Base-by-base conservation (phyloP, 2,113 vertebrate species). In the Gallinago paraguaiae region DNA sequence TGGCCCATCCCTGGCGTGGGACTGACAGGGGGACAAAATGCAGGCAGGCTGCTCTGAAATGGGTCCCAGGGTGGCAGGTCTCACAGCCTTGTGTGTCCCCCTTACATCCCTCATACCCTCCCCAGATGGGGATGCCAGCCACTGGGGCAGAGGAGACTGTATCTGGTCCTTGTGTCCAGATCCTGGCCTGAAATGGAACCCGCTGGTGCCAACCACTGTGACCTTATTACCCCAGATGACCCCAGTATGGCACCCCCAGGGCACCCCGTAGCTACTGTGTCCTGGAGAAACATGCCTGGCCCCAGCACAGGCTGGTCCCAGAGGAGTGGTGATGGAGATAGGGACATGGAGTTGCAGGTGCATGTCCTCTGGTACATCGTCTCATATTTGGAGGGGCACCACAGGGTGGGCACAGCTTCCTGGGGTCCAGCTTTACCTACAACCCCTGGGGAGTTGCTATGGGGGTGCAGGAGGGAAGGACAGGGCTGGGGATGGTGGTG, bases 141-240 rank as follows among this genome's bases (percentile, higher is more conserved):
- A 18, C 31, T 1, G 3, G 13, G 54, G 22, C 31, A 88, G 22
- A 79, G 59, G 30, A 87, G 6, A 2, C 6, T 17, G 43, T 20
- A 22, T 59, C 51, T 68, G 43, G 11, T 63, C 50, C 68, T 75
- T 0, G 2, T 19, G 17, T 84, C 53, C 70, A 53, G 24, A 74
- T 48, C 17, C 57, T 48, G 50, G 60, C 43, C 54, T 45, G 56
- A 59, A 75, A 64, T 17, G 9, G 23, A 86, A 9, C 31, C 24
- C 0, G 0, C 13, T 82, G 45, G 22, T 82, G 45, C 43, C 50
- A 87, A 10, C 14, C 5, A 6, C 71, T 19, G 51, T 0, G 2
- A 31, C 30, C 20, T 53, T 61, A 24, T 46, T 77, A 39, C 18
- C 35, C 27, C 17, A 72, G 20, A 13, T 13, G 15, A 33, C 17